A percentile compares a stretch with the other conserved stretches of the same genome.
Conservation (phyloP, 1,140 invertebrate genomes). For the Brachionus rubens region DNA sequence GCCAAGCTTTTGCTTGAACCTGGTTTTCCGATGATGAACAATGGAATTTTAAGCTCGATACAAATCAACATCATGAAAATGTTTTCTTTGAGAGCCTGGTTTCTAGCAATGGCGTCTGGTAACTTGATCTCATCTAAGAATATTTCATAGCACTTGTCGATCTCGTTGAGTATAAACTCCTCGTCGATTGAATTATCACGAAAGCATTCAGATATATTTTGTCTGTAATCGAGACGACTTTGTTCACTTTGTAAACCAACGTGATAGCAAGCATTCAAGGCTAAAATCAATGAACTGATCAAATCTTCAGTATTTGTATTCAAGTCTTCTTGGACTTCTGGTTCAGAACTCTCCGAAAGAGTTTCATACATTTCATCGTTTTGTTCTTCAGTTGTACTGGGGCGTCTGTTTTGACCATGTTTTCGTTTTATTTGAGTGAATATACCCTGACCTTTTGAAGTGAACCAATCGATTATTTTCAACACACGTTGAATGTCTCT, state of each 20-base stretch:
- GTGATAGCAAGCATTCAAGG: constrained; percentile 49
- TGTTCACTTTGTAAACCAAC: constrained; percentile 46
- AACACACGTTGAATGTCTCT: constrained; percentile 54
- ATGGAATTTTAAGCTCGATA: constrained; percentile 53
- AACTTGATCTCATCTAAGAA: constrained; percentile 52
- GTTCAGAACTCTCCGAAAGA: no score
- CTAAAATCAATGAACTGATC: constrained; percentile 47
- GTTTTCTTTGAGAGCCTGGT: constrained; percentile 56
- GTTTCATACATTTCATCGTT: no score
- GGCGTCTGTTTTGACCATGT: background rate
- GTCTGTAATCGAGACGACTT: constrained; percentile 46
- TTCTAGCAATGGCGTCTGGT: constrained; percentile 53
- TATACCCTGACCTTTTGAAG: background rate
- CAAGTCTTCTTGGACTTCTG: background rate
- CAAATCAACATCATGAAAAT: constrained; percentile 57
- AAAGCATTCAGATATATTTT: constrained; percentile 46
- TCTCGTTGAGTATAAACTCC: background rate
- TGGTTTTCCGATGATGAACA: constrained; percentile 56
- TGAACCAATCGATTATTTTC: constrained; percentile 48
- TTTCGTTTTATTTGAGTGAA: constrained; percentile 4
- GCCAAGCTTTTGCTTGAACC: constrained; percentile 56
- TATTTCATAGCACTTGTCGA: constrained; percentile 51
- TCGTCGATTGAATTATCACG: background rate
- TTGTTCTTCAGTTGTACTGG: background rate
- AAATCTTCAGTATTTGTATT: background rate